Conservation (phyloP, 2,113 vertebrate species). For the Chunga burmeisteri region DNA sequence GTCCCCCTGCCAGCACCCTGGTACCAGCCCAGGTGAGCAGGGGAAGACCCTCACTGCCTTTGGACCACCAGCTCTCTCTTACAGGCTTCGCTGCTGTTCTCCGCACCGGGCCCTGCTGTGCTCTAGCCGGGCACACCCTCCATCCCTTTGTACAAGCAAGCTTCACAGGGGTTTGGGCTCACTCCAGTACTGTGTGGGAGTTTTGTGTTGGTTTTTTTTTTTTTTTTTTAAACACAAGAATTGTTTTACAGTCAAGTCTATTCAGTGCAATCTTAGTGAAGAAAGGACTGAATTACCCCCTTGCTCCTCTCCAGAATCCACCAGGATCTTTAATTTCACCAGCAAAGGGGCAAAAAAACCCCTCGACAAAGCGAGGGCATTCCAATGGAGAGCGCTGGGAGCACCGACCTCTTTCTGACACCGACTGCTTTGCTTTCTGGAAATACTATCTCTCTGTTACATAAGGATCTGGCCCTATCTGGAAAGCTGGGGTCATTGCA, state of each 20-base stretch:
- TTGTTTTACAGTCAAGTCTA: background rate
- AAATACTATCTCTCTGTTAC: conserved; percentile 39
- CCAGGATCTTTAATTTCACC: background rate
- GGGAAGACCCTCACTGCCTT: background rate
- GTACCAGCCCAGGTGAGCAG: background rate
- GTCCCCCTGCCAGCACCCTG: background rate
- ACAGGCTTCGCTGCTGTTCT: background rate
- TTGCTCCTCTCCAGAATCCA: background rate
- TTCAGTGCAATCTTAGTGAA: background rate
- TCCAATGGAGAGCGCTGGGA: background rate
- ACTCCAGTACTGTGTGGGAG: conserved; percentile 54
- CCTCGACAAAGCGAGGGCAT: background rate
- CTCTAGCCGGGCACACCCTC: conserved; percentile 42
- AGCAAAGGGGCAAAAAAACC: background rate
- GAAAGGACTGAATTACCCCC: background rate
- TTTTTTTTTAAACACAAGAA: background rate
- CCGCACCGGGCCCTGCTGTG: background rate
- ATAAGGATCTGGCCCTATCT: conserved; percentile 58
- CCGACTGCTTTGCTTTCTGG: conserved; percentile 2
- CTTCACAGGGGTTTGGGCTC: conserved; percentile 50
- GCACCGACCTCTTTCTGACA: background rate
- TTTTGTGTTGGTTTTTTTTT: background rate
- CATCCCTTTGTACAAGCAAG: conserved; percentile 35
- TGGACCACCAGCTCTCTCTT: background rate
- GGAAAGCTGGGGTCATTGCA: conserved; percentile 1